Base-by-base conservation (phyloP, 2,888 invertebrate genomes). In the Drosophila suboccidentalis region DNA sequence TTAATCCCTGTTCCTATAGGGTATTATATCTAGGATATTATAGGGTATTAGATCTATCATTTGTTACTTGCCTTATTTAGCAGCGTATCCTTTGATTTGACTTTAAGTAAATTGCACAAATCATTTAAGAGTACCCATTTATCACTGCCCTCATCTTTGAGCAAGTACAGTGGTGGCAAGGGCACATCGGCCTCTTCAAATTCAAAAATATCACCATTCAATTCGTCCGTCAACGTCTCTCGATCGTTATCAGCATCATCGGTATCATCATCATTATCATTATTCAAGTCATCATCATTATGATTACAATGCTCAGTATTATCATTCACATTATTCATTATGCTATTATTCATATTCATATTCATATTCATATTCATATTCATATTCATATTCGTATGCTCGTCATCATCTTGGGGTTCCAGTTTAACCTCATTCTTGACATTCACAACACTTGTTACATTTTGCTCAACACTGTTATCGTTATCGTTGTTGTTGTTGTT, bases 111-210 rank as follows among this genome's bases (percentile, higher is more conserved):
- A 85, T 95, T 95, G 86, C 96, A 95, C 80, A 97, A 94, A 91
- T 97, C 97, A 91, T 96, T 96, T 59, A 97, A 93, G 67, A 97
- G 93, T 62, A 97, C 95, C 96, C 97, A 97, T 71, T 96, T 95
- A 57, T 96, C 96, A 69, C 94, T 94, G 15, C 95, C 94, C 85
- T 95, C 94, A 53, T 94, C 94, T 72, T 94, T 93, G 74, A 97
- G 93, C 76, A 95, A 95, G 93, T 97, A 97, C 80, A 97, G 94
- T 58, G 96, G 96, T 11, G 97, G 97, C 65, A 97, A 93, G 26
- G 96, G 95, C 55, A 94, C 94, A 89, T 97, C 97, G 75, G 96
- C 96, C 91, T 96, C 95, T 92, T 97, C 97, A 91, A 97, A 95
- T 92, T 97, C 97, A 71, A 97, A 94, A 87, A 95, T 94, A 83